These are phyloP conservation scores for Drosophila tsacasi DNA, from an alignment of 1,140 invertebrate species.

Conservation along the genomic window DNA sequence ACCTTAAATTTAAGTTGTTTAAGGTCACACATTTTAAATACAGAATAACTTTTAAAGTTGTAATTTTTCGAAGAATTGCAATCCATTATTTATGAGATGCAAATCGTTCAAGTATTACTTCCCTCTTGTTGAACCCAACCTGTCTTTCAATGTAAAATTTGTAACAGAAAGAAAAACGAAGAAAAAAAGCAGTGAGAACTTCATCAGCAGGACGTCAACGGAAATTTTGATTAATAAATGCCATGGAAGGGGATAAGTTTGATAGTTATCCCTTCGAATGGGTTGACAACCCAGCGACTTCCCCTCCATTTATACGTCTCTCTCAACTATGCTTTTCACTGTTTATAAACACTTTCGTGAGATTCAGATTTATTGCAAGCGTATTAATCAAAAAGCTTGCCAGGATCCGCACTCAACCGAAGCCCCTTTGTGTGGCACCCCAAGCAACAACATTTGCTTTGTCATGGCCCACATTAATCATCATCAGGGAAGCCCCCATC, in stretches of 20 bases:
- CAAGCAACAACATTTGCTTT: constrained; percentile 71
- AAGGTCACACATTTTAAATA: background rate
- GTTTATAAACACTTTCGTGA: constrained; percentile 41
- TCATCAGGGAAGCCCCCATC: constrained; percentile 58
- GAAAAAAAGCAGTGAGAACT: constrained; percentile 16
- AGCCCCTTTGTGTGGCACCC: constrained; percentile 17
- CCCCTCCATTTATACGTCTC: constrained; percentile 35
- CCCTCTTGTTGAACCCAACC: constrained; percentile 2
- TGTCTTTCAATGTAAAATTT: constrained; percentile 9
- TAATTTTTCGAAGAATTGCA: background rate
- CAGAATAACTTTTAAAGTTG: constrained; percentile 3
- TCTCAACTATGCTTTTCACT: background rate
- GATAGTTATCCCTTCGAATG: constrained; percentile 40
- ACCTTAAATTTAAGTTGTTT: background rate
- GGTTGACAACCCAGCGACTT: constrained; percentile 36
- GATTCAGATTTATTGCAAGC: constrained; percentile 46
- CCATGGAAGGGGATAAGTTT: background rate
- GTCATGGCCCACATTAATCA: constrained; percentile 78
- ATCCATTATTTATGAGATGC: constrained; percentile 16
- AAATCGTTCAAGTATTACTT: constrained; percentile 9
- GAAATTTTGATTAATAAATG: constrained; percentile 44
- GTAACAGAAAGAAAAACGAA: background rate
- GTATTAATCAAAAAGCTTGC: constrained; percentile 59
- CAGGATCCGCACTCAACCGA: constrained; percentile 38
- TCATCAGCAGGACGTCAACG: constrained; percentile 32